phyloP scores from a whole-genome alignment of 2,113 vertebrate genomes.

The Gymnocephalus cernua region DNA sequence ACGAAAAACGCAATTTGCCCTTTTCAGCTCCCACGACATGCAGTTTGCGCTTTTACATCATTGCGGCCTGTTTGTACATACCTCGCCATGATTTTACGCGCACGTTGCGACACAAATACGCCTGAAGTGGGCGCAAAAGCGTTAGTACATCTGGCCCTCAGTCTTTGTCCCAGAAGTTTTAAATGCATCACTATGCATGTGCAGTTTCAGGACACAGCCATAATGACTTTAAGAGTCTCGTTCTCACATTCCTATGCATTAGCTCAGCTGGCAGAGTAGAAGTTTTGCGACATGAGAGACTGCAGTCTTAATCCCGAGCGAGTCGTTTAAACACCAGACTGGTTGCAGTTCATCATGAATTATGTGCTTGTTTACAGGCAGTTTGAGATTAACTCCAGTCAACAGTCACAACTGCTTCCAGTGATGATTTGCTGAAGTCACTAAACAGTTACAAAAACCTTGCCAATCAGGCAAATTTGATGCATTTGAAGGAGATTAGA shows the following conservation, averaged over 20 bases:
- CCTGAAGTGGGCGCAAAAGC: no score
- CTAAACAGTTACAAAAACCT: conserved; percentile 57
- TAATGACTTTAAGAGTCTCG: conserved; percentile 27
- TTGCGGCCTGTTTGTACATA: no score
- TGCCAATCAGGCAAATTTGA: conserved; percentile 57
- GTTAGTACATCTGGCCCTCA: no score
- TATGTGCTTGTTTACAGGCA: conserved; percentile 70
- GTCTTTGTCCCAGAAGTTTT: conserved; percentile 14
- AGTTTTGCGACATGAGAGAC: conserved; percentile 35
- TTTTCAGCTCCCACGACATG: no score
- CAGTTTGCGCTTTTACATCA: no score
- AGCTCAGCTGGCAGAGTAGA: conserved; percentile 53
- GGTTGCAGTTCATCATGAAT: conserved; percentile 65
- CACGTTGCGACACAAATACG: no score
- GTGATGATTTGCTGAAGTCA: conserved; percentile 45
- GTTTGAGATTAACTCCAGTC: conserved; percentile 70
- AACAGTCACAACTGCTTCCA: conserved; percentile 62
- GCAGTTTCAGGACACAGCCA: conserved; percentile 21
- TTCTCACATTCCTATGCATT: conserved; percentile 27
- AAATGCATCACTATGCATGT: conserved; percentile 12
- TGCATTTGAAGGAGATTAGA: conserved; percentile 51
- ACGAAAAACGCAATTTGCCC: no score
- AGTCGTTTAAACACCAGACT: conserved; percentile 48
- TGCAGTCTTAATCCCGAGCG: conserved; percentile 44
- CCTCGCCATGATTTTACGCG: no score